phyloP scores from a whole-genome alignment of 2,797 vertebrate genomes.

The Natrix natrix region DNA sequence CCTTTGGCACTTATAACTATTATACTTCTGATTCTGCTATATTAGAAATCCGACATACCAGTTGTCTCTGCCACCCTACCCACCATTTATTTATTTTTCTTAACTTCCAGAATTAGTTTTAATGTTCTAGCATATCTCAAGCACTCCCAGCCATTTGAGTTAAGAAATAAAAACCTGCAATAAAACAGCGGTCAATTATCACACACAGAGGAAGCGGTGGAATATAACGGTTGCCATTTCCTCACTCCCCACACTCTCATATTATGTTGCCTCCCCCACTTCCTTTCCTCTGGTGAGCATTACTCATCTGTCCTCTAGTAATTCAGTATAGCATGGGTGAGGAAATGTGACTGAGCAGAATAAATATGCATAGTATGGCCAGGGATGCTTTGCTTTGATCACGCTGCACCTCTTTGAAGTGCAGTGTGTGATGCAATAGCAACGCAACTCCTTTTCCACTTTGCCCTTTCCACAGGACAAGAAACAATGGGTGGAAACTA shows the following conservation, averaged over 20 bases:
- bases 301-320: background rate
- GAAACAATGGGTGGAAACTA: background rate
- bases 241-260: background rate
- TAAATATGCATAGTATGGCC: background rate
- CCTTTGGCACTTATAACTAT: background rate
- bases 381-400: background rate
- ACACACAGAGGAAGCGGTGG: background rate
- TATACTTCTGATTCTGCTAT: background rate
- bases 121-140: background rate
- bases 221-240: background rate
- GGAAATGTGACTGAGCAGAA: background rate
- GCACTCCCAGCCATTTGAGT: background rate
- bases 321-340: background rate
- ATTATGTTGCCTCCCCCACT: background rate
- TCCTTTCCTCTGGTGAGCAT: background rate
- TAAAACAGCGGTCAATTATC: background rate
- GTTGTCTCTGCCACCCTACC: background rate
- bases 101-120: background rate
- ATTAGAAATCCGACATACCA: background rate
- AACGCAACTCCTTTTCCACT: background rate
- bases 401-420: background rate
- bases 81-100: background rate
- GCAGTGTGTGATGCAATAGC: background rate
- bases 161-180: background rate
- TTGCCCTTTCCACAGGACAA: background rate